Percentiles rank a stretch among this genome's conserved stretches.
Conservation (phyloP, 2,113 vertebrate genomes). For the Pituophis catenifer region DNA sequence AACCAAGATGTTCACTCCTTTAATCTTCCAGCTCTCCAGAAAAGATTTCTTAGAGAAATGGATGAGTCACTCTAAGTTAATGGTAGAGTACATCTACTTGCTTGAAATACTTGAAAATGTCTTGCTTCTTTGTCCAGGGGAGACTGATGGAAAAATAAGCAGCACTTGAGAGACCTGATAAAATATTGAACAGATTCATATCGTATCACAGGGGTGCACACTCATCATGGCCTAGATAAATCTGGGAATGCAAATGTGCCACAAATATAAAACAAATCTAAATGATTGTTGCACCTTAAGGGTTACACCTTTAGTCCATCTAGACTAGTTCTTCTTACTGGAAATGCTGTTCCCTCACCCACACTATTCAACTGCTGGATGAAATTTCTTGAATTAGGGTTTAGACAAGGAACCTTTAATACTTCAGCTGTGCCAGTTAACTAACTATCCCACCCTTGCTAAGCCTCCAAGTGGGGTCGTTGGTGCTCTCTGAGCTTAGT, state of each 20-base stretch:
- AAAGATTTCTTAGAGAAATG: neutral
- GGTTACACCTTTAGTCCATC: neutral
- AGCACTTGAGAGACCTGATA: neutral
- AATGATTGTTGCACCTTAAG: neutral
- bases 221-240: neutral
- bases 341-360: neutral
- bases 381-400: neutral
- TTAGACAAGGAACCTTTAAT: neutral
- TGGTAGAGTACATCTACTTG: neutral
- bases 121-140: neutral
- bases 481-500: neutral
- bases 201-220: neutral
- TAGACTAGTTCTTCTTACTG: neutral
- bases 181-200: neutral
- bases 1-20: neutral
- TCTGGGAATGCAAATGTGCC: neutral
- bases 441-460: neutral
- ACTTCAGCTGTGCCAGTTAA: neutral
- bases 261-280: neutral
- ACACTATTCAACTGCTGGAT: neutral
- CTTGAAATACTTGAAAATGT: neutral
- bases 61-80: neutral
- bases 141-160: neutral
- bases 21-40: neutral
- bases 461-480: neutral